phyloP scores from a whole-genome alignment of 2,113 vertebrate genomes.

The Cyanocitta stelleri region DNA sequence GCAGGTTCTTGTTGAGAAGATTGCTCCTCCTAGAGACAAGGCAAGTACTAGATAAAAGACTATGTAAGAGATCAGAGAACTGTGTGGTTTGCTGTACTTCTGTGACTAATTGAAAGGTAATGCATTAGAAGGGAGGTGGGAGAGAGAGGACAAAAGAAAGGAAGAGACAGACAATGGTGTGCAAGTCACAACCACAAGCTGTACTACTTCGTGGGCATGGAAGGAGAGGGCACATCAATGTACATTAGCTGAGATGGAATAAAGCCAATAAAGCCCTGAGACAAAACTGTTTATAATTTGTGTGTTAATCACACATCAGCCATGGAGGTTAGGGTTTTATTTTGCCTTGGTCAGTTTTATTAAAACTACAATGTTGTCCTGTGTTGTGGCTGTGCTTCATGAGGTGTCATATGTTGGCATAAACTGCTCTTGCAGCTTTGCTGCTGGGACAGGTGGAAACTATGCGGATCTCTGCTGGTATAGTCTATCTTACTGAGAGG shows the following conservation, averaged over 20 bases:
- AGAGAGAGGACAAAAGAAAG: background rate
- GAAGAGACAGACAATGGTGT: background rate
- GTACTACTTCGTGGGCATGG: background rate
- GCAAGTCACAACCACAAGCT: background rate
- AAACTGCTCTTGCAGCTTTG: background rate
- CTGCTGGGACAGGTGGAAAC: background rate
- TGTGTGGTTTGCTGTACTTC: background rate
- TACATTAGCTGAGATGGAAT: background rate
- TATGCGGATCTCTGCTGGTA: background rate
- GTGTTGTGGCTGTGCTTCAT: background rate
- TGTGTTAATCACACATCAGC: background rate
- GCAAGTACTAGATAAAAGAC: background rate
- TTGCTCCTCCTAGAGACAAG: background rate
- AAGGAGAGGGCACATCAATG: background rate
- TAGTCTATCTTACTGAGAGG: background rate
- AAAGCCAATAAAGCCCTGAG: background rate
- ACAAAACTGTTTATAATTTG: background rate
- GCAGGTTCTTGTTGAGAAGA: background rate
- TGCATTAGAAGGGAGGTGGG: background rate
- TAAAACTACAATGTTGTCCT: background rate
- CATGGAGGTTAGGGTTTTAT: background rate
- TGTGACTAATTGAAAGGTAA: background rate
- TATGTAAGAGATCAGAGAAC: background rate
- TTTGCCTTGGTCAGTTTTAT: background rate
- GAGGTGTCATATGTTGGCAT: rapidly evolving